Conservation (phyloP, 2,797 vertebrate genomes). For the Falco biarmicus region DNA sequence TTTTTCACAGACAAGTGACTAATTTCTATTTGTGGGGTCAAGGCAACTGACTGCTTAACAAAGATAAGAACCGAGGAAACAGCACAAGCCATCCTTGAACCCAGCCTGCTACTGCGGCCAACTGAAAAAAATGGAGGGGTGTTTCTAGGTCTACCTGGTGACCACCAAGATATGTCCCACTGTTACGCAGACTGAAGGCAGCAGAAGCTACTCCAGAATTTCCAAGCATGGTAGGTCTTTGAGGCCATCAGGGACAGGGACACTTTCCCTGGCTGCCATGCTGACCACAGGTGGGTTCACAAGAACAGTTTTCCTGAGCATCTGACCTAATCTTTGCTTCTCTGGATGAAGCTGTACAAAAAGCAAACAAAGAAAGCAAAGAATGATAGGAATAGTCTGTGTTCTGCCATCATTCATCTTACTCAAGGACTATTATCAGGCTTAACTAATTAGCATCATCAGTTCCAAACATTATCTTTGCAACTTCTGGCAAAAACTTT, state of each 20-base stretch:
- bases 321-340: background rate
- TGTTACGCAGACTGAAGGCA: background rate
- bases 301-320: background rate
- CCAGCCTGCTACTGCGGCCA: background rate
- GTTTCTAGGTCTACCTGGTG: background rate
- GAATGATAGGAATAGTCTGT: background rate
- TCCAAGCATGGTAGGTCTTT: background rate
- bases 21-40: background rate
- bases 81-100: background rate
- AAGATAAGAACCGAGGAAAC: background rate
- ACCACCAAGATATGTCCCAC: rapidly evolving
- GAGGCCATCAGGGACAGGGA: background rate
- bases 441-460: background rate
- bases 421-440: background rate
- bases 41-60: background rate
- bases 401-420: background rate
- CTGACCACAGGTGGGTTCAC: background rate
- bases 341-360: background rate
- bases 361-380: background rate
- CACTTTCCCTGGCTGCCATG: background rate
- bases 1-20: background rate
- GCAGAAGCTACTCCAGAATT: background rate
- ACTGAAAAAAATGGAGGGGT: background rate
- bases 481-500: background rate
- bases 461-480: background rate